These are phyloP conservation scores for Cremastinae sp. DNA, from an alignment of 2,888 invertebrate genomes.

Conservation along the genomic window DNA sequence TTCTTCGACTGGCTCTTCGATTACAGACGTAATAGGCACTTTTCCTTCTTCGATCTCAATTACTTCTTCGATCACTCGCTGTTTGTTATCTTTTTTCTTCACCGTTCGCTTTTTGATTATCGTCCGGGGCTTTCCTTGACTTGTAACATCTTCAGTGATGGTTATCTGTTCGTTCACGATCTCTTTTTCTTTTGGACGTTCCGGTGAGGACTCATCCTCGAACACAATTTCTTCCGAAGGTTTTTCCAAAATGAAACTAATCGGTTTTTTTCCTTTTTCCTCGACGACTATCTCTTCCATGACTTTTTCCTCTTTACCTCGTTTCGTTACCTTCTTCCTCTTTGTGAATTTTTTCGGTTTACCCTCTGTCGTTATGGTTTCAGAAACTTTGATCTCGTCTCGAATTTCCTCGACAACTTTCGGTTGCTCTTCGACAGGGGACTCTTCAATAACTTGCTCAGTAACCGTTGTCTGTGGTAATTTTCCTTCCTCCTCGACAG, in stretches of 20 bases:
- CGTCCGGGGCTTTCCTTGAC: conserved; percentile 69
- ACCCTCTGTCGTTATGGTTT: conserved; percentile 72
- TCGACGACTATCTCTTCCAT: conserved; percentile 78
- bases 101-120: conserved; percentile 69
- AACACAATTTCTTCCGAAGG: conserved; percentile 73
- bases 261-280: conserved; percentile 78
- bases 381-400: conserved; percentile 73
- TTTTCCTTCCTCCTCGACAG: conserved; percentile 79
- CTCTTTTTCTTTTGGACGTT: conserved; percentile 38
- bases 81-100: conserved; percentile 63
- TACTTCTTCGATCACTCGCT: conserved; percentile 58
- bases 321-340: conserved; percentile 73
- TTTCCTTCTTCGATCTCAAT: conserved; percentile 68
- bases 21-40: conserved; percentile 63
- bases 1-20: conserved; percentile 68
- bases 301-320: conserved; percentile 71
- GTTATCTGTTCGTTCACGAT: conserved; percentile 59
- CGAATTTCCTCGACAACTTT: conserved; percentile 67
- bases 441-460: conserved; percentile 69
- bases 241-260: conserved; percentile 79
- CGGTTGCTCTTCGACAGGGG: conserved; percentile 54
- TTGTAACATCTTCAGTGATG: conserved; percentile 61
- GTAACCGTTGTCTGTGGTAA: conserved; percentile 67
- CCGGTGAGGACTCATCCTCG: conserved; percentile 56
- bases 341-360: conserved; percentile 75